These are phyloP conservation scores for Syngnathus typhle DNA, from an alignment of 2,113 vertebrate genomes.

Conservation along the genomic window DNA sequence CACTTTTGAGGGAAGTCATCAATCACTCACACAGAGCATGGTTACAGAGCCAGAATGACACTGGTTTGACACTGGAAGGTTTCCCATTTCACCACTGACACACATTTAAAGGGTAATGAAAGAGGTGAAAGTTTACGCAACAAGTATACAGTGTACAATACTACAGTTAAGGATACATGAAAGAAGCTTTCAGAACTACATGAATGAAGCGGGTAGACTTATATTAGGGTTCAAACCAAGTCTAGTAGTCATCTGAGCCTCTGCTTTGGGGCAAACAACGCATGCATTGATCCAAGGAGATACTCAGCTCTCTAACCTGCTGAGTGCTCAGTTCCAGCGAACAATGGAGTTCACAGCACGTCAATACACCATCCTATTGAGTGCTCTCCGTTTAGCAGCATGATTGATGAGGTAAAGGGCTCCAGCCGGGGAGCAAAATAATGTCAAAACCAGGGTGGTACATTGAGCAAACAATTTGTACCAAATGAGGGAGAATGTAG, in stretches of 20 bases:
- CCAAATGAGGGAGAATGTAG: neutral
- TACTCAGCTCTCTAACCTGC: slow-evolving; percentile 74
- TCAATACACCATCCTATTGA: slow-evolving; percentile 73
- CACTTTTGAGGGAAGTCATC: slow-evolving; percentile 18
- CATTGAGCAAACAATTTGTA: slow-evolving; percentile 42
- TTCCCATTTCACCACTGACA: neutral
- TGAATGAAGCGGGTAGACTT: slow-evolving; percentile 11
- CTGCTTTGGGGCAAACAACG: slow-evolving; percentile 63
- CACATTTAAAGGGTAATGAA: neutral
- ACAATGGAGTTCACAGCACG: slow-evolving; percentile 71
- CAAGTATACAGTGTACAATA: neutral
- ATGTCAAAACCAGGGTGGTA: slow-evolving; percentile 64
- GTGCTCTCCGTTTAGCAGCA: slow-evolving; percentile 71
- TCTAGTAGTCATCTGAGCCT: slow-evolving; percentile 43
- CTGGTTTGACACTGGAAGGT: neutral
- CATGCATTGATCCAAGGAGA: slow-evolving; percentile 72
- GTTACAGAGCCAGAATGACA: neutral
- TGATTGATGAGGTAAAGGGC: slow-evolving; percentile 75
- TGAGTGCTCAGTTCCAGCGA: slow-evolving; percentile 75
- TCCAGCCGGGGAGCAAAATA: slow-evolving; percentile 54
- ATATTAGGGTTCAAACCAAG: slow-evolving; percentile 17
- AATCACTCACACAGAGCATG: slow-evolving; percentile 13
- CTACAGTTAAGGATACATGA: neutral
- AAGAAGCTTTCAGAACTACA: slow-evolving; percentile 14
- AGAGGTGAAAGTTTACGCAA: neutral